Percentiles rank a stretch among this genome's conserved stretches.
phyloP scores from a whole-genome alignment of 1,140 invertebrate species.

The Dendroctonus valens region DNA sequence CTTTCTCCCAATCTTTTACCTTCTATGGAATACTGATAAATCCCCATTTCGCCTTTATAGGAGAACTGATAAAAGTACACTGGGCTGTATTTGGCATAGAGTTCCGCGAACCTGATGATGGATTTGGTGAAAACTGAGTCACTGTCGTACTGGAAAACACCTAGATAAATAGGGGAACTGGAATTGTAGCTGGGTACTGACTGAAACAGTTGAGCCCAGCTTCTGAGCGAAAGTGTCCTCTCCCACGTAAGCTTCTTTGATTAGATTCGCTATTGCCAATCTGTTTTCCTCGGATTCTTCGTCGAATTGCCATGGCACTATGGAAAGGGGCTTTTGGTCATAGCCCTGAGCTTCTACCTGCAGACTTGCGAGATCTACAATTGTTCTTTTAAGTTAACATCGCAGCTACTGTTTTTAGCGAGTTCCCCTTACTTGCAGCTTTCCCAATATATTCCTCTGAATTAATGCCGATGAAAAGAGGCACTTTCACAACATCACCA shows the following conservation, averaged over 20 bases:
- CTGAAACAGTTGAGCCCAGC: conserved; percentile 12
- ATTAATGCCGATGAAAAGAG: conserved; percentile 30
- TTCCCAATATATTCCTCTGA: conserved; percentile 32
- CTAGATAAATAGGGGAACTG: neutral
- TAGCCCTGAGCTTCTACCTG: conserved; percentile 4
- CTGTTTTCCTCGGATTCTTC: conserved; percentile 1
- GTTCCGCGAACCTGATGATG: conserved; percentile 25
- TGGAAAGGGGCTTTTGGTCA: neutral
- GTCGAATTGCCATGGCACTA: conserved; percentile 7
- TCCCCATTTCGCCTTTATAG: conserved; percentile 28
- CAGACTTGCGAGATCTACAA: conserved; percentile 8
- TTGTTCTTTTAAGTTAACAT: neutral
- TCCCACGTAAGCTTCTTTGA: conserved; percentile 24
- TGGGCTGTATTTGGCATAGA: conserved; percentile 11
- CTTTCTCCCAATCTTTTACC: conserved; percentile 7
- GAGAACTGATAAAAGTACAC: conserved; percentile 34
- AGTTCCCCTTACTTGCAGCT: conserved; percentile 2
- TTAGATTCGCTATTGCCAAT: conserved; percentile 1
- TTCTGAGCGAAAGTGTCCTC: conserved; percentile 18
- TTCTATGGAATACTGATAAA: conserved; percentile 16
- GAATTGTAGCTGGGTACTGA: conserved; percentile 1
- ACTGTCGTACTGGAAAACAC: conserved; percentile 16
- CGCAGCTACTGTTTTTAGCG: neutral
- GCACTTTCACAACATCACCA: conserved; percentile 24
- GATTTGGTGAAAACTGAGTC: conserved; percentile 25